Conservation (phyloP, 2,888 invertebrate species). For the Adela reaumurella region DNA sequence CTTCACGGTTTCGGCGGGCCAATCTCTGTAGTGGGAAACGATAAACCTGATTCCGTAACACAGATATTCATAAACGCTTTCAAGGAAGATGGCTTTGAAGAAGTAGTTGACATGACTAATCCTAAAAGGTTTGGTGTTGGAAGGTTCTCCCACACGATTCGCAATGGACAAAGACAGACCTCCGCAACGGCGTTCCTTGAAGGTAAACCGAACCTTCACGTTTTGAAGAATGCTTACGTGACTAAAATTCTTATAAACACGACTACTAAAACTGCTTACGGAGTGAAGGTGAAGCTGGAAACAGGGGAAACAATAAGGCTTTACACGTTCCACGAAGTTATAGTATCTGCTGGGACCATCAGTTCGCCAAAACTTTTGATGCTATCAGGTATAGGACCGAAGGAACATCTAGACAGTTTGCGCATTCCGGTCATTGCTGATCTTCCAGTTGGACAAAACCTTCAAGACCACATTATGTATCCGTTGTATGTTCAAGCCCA, state of each 20-base stretch:
- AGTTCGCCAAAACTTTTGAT: conserved; percentile 35
- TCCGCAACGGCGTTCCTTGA: conserved; percentile 28
- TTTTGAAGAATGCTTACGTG: conserved; percentile 26
- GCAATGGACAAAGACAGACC: conserved; percentile 27
- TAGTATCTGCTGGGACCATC: conserved; percentile 34
- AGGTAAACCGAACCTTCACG: conserved; percentile 21
- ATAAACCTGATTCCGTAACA: conserved; percentile 17
- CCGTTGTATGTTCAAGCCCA: conserved; percentile 25
- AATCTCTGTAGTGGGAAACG: conserved; percentile 29
- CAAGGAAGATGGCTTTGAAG: conserved; percentile 25
- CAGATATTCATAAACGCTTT: conserved; percentile 27
- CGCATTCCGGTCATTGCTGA: conserved; percentile 23
- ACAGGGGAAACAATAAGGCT: conserved; percentile 17
- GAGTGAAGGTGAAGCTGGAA: conserved; percentile 19
- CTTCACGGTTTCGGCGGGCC: conserved; percentile 29
- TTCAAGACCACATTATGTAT: conserved; percentile 36
- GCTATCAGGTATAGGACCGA: conserved; percentile 35
- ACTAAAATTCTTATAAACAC: conserved; percentile 26
- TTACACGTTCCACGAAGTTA: conserved; percentile 27
- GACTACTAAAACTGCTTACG: conserved; percentile 18
- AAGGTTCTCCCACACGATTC: conserved; percentile 34
- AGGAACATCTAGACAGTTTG: conserved; percentile 20
- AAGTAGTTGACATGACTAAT: conserved; percentile 37
- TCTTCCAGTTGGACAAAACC: conserved; percentile 33
- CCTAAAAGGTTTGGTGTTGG: conserved; percentile 30